Percentiles rank a stretch among this genome's conserved stretches.
Conservation (phyloP, 2,797 vertebrate genomes). For the Diceros bicornis region DNA sequence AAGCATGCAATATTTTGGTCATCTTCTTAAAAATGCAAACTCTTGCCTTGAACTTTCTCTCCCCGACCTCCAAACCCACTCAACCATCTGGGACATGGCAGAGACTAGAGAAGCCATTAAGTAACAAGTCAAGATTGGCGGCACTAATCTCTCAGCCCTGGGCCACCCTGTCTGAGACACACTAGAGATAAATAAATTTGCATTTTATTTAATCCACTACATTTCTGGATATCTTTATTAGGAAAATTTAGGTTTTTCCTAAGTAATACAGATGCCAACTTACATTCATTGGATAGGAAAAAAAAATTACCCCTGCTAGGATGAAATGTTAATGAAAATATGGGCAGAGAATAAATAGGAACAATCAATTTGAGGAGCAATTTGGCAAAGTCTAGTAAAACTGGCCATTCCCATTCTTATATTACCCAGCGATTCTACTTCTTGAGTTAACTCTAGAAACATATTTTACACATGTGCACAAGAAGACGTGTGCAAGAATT, state of each 20-base stretch:
- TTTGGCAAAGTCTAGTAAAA: background rate
- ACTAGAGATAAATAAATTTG: background rate
- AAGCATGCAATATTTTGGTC: too few species aligned
- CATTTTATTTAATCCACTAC: too few species aligned
- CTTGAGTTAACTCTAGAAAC: background rate
- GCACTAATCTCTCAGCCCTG: background rate
- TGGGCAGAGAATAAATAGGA: background rate
- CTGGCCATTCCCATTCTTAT: background rate
- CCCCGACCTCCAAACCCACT: background rate
- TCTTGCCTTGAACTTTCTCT: background rate
- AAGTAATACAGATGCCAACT: background rate
- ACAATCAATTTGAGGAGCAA: background rate
- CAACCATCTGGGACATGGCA: background rate
- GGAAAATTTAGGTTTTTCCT: background rate
- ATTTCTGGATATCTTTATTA: background rate
- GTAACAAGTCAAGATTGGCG: background rate
- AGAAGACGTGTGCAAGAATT: background rate
- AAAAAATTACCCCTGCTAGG: background rate
- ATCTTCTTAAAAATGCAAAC: background rate
- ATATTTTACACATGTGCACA: background rate
- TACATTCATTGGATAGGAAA: background rate
- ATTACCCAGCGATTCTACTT: background rate
- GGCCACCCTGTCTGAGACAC: too few species aligned
- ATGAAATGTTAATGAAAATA: background rate
- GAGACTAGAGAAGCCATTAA: background rate